phyloP scores from a whole-genome alignment of 2,113 vertebrate species.

The Scartelaos histophorus region DNA sequence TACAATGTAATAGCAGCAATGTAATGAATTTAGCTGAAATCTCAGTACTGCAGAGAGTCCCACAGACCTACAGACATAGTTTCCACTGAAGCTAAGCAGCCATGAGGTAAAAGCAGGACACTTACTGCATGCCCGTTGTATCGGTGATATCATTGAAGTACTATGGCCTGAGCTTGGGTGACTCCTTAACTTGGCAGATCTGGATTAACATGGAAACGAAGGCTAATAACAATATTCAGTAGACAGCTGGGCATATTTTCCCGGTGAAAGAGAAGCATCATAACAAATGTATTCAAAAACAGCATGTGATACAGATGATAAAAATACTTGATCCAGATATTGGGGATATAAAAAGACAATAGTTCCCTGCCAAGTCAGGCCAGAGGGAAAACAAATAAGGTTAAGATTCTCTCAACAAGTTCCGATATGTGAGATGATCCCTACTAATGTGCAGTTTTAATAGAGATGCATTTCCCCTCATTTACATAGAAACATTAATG shows the following conservation, averaged over 20 bases:
- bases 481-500: no score
- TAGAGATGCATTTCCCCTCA: no score
- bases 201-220: conserved; percentile 46
- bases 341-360: conserved; percentile 27
- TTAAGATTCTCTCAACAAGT: neutral
- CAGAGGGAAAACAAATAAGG: neutral
- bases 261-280: conserved; percentile 40
- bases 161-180: conserved; percentile 48
- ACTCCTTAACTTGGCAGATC: conserved; percentile 40
- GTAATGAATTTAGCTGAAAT: neutral
- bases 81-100: neutral
- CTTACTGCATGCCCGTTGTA: neutral
- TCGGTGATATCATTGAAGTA: conserved; percentile 42
- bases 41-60: neutral
- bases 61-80: neutral
- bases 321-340: conserved; percentile 37
- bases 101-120: conserved; percentile 6
- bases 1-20: neutral
- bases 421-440: no score
- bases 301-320: conserved; percentile 21
- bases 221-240: conserved; percentile 16
- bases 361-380: conserved; percentile 14
- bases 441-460: no score
- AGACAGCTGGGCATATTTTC: conserved; percentile 60
- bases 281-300: conserved; percentile 31